phyloP scores from a whole-genome alignment of 2,888 invertebrate species.

The Microchrysa polita region DNA sequence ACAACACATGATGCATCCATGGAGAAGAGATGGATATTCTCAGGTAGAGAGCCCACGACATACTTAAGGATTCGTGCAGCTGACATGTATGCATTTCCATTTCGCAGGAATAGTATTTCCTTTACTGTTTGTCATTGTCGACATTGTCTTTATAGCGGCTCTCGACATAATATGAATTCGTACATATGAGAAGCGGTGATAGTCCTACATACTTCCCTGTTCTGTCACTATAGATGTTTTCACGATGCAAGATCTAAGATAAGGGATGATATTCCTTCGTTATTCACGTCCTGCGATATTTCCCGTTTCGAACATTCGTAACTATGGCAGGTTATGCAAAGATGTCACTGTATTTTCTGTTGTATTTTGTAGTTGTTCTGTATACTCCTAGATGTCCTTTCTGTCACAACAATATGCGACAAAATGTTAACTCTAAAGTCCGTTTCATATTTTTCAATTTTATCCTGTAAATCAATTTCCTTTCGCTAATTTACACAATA shows the following conservation, averaged over 20 bases:
- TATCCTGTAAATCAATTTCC: too few relatives aligned
- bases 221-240: constrained; percentile 17
- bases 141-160: not conserved
- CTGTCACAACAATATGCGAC: constrained; percentile 18
- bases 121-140: constrained; percentile 1
- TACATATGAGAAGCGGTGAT: not conserved
- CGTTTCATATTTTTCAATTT: too few relatives aligned
- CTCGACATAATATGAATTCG: not conserved
- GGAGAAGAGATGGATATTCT: not conserved
- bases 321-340: constrained; percentile 26
- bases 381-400: too few relatives aligned
- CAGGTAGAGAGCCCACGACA: constrained; percentile 8
- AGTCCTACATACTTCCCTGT: not conserved
- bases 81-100: constrained; percentile 39
- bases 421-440: not conserved
- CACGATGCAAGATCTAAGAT: constrained; percentile 21
- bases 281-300: constrained; percentile 12
- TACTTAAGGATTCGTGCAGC: constrained; percentile 39
- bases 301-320: constrained; percentile 30
- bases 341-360: not conserved
- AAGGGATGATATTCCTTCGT: constrained; percentile 32
- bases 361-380: constrained; percentile 1
- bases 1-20: constrained; percentile 17
- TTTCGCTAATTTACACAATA: too few relatives aligned
- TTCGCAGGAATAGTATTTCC: constrained; percentile 29